phyloP scores from a whole-genome alignment of 2,797 vertebrate genomes.

The Cheirogaleus major region DNA sequence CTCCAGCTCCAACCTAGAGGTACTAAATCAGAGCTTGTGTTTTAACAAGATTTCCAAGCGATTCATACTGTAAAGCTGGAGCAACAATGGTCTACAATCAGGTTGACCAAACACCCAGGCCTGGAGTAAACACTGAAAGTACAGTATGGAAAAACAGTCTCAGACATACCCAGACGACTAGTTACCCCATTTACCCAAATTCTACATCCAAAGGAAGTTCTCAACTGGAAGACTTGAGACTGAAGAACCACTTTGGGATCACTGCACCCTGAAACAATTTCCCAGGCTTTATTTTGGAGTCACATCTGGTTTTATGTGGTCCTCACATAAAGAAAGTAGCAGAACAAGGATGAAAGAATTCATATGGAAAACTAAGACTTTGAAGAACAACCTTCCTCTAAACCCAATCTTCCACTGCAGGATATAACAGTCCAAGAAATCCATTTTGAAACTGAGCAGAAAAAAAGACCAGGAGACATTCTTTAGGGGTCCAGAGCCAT shows the following conservation, averaged over 20 bases:
- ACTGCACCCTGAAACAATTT: not conserved
- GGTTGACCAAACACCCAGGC: accelerated
- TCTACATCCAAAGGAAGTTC: not conserved
- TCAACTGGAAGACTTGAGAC: not conserved
- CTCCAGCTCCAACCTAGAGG: not conserved
- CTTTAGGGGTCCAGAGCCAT: not conserved
- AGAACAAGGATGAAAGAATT: not conserved
- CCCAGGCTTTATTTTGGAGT: not conserved
- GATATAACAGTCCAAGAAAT: not conserved
- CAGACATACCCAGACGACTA: not conserved
- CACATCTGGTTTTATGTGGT: not conserved
- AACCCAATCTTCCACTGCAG: not conserved
- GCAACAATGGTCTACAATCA: not conserved
- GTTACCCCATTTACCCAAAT: not conserved
- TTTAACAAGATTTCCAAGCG: not conserved
- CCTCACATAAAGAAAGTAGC: not conserved
- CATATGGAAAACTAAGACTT: not conserved
- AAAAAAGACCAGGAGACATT: not conserved
- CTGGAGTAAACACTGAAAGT: not conserved
- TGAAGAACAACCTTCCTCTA: not conserved
- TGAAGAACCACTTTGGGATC: not conserved
- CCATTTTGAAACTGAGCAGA: not conserved
- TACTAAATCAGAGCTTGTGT: not conserved
- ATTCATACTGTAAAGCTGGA: not conserved
- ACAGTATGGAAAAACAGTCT: not conserved